Percentiles rank a stretch among this genome's conserved stretches.
phyloP scores from a whole-genome alignment of 2,113 vertebrate genomes.

The Caracal caracal region DNA sequence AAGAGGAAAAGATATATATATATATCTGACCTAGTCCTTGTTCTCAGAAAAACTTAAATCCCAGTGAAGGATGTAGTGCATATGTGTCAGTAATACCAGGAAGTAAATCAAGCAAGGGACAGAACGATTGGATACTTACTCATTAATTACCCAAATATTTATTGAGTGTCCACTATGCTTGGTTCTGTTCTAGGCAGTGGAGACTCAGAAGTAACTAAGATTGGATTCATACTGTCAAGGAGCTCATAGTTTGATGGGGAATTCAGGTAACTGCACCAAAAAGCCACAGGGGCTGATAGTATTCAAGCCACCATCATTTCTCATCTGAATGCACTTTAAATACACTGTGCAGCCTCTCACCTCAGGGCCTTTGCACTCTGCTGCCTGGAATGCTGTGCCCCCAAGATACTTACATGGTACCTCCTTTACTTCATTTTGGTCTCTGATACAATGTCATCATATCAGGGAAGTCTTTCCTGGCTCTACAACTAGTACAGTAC shows the following conservation, averaged over 20 bases:
- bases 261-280: background rate
- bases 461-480: background rate
- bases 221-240: background rate
- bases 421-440: slow-evolving; percentile 1
- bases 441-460: background rate
- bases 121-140: background rate
- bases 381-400: background rate
- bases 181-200: background rate
- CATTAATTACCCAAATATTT: slow-evolving; percentile 38
- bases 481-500: background rate
- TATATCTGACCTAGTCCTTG: background rate
- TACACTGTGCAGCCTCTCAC: background rate
- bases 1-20: background rate
- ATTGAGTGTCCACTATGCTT: background rate
- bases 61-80: background rate
- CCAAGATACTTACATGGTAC: background rate
- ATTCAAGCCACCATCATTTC: background rate
- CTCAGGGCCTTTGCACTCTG: background rate
- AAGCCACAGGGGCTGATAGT: background rate
- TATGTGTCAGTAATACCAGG: background rate
- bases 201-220: background rate
- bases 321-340: slow-evolving; percentile 14
- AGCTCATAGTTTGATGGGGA: background rate
- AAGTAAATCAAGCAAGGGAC: background rate
- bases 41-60: background rate